Conservation (phyloP, 2,797 vertebrate genomes). For the Typhlichthys subterraneus region DNA sequence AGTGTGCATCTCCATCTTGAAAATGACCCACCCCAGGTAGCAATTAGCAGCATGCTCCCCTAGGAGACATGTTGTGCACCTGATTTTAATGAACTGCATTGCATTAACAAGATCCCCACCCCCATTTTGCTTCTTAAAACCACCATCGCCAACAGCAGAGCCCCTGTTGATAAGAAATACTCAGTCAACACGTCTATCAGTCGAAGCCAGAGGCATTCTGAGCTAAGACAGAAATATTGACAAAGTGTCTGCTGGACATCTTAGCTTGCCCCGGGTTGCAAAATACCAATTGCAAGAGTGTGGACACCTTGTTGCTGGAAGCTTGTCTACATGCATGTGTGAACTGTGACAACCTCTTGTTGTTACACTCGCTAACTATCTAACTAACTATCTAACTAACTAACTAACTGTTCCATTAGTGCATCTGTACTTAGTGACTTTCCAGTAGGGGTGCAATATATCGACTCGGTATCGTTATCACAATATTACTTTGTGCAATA, state of each 20-base stretch:
- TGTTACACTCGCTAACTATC: not conserved
- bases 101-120: constrained; percentile 35
- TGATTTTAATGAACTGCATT: constrained; percentile 74
- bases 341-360: not conserved
- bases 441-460: no score
- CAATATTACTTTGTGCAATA: no score
- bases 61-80: constrained; percentile 62
- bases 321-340: not conserved
- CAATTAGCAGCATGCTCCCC: constrained; percentile 62
- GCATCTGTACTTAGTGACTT: no score
- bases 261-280: constrained; percentile 73
- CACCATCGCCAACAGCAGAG: constrained; percentile 32
- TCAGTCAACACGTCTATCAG: constrained; percentile 74
- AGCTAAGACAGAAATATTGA: constrained; percentile 81
- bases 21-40: constrained; percentile 53
- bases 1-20: constrained; percentile 39
- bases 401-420: not conserved
- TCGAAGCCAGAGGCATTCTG: constrained; percentile 61
- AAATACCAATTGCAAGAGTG: constrained; percentile 68
- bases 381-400: not conserved
- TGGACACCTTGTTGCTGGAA: not conserved
- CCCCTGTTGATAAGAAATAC: constrained; percentile 51
- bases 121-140: not conserved
- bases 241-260: constrained; percentile 78
- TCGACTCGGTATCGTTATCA: no score